Evolutionary conservation across 2,888 invertebrate species (phyloP), one percentile per base, ranked within the genome.

Genomic region (Drosophila acutilabella): DNA sequence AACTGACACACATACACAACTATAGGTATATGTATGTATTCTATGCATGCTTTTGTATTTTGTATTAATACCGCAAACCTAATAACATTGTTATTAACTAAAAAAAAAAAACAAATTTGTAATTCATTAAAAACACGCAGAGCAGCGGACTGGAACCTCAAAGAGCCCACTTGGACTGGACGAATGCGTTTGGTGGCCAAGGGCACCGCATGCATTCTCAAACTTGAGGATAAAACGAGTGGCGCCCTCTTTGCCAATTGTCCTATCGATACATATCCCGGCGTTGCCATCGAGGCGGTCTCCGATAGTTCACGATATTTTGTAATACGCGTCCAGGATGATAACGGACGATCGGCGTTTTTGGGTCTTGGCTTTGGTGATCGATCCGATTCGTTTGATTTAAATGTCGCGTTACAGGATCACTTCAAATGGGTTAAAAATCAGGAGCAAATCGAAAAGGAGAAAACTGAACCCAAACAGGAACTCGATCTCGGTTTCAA

Each of bases 101-200:
- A 2, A 51, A 51, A 13, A 40, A 33, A 47, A 30, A 23, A 6
- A 23, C 23, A 23, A 23, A 52, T 30, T n/a, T 54, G 14, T 53
- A 40, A 33, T 61, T 54, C 20, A 38, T 58, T 51, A 38, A 5
- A 38, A 64, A 74, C 48, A 26, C 47, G 30, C 92, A 99, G 99
- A 93, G 99, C 99, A 83, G 98, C 98, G 52, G 99, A 99, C 93
- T 99, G 99, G 99, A 99, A 98, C 93, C 94, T 99, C 64, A 97
- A 98, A 90, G 96, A 96, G 86, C 99, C 99, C n/a, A 97, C 98
- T 90, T 99, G 99, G 99, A 98, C 98, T 23, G 99, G 99, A 18
- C 95, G 99, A 74, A 95, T 99, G 95, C 94, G 98, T 76, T 93
- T 99, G 57, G 97, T 99, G 44, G 94, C 97, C 2, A 97, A 97